A percentile compares a stretch with the other conserved stretches of the same genome.
Evolutionary conservation across 2,113 vertebrate species (phyloP).

Genomic region (Cyphomyrus discorhynchus): DNA sequence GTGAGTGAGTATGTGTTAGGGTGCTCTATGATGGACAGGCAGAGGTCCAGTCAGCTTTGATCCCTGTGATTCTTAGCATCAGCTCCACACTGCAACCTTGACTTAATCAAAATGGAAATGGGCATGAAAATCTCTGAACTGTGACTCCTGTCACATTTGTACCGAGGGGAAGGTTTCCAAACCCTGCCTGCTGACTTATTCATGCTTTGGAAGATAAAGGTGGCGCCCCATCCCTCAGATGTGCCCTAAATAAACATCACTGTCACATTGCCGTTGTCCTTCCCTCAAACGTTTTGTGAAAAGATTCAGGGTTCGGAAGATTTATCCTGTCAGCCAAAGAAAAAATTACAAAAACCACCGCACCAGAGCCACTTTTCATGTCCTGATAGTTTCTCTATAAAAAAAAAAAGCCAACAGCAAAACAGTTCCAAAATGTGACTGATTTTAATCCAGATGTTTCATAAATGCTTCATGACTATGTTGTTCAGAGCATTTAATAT

Average conservation of each 20-base stretch:
- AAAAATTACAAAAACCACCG: background rate
- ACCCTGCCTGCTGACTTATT: background rate
- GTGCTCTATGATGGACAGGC: background rate
- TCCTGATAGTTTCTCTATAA: background rate
- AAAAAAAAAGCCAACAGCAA: background rate
- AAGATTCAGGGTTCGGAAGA: background rate
- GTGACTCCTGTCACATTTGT: background rate
- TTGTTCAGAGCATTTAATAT: background rate
- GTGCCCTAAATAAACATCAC: constrained; percentile 4
- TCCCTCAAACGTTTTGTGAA: background rate
- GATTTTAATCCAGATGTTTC: background rate
- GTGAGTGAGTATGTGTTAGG: background rate
- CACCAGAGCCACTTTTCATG: background rate
- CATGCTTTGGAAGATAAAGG: background rate
- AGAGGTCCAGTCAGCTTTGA: background rate
- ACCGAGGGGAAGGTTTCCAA: background rate
- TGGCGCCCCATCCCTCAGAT: background rate
- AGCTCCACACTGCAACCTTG: background rate
- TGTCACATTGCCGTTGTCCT: background rate
- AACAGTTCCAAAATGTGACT: background rate
- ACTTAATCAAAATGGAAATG: background rate
- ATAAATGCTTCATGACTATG: background rate
- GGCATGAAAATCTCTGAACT: background rate
- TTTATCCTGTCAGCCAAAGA: background rate
- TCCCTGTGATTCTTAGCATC: background rate